A percentile compares a stretch with the other conserved stretches of the same genome.
phyloP scores from a whole-genome alignment of 2,888 invertebrate species.

The Tetragonula carbonaria region DNA sequence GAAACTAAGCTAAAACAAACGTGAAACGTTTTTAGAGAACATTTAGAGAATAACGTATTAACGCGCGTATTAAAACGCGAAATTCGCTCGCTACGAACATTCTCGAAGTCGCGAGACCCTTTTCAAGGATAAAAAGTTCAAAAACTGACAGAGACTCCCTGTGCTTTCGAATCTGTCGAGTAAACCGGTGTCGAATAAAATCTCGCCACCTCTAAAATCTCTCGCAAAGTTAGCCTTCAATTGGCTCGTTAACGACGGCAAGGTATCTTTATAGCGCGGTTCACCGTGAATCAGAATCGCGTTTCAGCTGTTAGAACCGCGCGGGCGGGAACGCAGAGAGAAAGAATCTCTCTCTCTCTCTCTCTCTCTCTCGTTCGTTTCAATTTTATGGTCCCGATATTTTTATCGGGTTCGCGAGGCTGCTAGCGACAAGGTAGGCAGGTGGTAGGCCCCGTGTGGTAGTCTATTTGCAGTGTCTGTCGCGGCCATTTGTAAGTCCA shows the following conservation, averaged over 20 bases:
- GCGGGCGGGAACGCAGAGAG: background rate
- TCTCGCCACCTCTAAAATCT: background rate
- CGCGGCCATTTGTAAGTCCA: conserved; percentile 47
- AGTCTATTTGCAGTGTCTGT: conserved; percentile 75
- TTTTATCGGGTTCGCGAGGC: conserved; percentile 59
- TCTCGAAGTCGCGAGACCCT: conserved; percentile 8
- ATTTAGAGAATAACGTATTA: no score
- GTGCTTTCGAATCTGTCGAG: no score
- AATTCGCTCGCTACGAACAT: no score
- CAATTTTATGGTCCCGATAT: conserved; percentile 54
- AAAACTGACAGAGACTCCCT: no score
- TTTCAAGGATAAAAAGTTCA: conserved; percentile 48
- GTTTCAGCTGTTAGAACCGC: conserved; percentile 31
- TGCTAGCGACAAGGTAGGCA: conserved; percentile 76
- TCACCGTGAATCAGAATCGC: background rate
- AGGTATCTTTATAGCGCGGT: background rate
- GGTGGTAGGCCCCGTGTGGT: conserved; percentile 80
- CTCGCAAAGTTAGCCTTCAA: background rate
- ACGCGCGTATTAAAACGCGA: no score
- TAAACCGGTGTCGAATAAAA: no score
- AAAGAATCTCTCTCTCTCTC: background rate
- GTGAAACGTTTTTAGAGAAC: no score
- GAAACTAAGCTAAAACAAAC: no score
- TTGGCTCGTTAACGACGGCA: background rate
- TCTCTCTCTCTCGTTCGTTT: background rate